A percentile compares a stretch with the other conserved stretches of the same genome.
Evolutionary conservation across 2,797 vertebrate genomes (phyloP).

Genomic region (Salmo trutta): DNA sequence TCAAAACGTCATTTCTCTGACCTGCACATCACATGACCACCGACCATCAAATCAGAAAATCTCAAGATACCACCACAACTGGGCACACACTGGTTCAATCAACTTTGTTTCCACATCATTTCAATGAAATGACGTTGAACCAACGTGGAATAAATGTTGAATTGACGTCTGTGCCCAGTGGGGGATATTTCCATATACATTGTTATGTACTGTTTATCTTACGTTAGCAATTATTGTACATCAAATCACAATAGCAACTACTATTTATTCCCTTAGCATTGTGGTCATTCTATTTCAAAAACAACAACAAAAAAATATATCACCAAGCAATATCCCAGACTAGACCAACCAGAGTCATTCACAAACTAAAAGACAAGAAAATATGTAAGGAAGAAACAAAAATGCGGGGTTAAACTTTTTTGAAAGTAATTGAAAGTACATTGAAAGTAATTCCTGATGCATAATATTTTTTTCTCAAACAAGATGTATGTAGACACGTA

Average conservation of each 20-base stretch:
- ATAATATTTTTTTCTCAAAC: slow-evolving; percentile 8
- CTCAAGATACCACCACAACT: slow-evolving; percentile 20
- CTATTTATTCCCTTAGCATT: slow-evolving; percentile 45
- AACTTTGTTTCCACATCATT: no score
- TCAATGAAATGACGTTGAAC: no score
- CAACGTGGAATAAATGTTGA: no score
- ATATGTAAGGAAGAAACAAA: slow-evolving; percentile 21
- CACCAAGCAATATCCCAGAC: slow-evolving; percentile 34
- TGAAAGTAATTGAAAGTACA: no score
- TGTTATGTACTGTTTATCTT: slow-evolving; percentile 43
- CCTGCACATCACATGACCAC: slow-evolving; percentile 28
- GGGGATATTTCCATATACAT: slow-evolving; percentile 18
- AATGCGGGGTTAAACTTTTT: slow-evolving; percentile 14
- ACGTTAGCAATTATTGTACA: slow-evolving; percentile 40
- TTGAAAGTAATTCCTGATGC: slow-evolving; percentile 34
- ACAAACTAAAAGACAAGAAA: slow-evolving; percentile 9
- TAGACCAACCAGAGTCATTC: slow-evolving; percentile 15
- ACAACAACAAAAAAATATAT: slow-evolving; percentile 27
- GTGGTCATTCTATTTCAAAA: slow-evolving; percentile 45
- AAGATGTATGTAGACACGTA: slow-evolving; percentile 21
- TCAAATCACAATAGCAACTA: slow-evolving; percentile 42
- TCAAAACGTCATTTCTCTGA: slow-evolving; percentile 12
- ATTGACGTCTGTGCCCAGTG: no score
- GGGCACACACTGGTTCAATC: no score
- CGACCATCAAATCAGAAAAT: slow-evolving; percentile 17